Percentiles rank a stretch among this genome's conserved stretches.
phyloP scores from a whole-genome alignment of 2,797 vertebrate genomes.

The Heteromormyrus szaboi region DNA sequence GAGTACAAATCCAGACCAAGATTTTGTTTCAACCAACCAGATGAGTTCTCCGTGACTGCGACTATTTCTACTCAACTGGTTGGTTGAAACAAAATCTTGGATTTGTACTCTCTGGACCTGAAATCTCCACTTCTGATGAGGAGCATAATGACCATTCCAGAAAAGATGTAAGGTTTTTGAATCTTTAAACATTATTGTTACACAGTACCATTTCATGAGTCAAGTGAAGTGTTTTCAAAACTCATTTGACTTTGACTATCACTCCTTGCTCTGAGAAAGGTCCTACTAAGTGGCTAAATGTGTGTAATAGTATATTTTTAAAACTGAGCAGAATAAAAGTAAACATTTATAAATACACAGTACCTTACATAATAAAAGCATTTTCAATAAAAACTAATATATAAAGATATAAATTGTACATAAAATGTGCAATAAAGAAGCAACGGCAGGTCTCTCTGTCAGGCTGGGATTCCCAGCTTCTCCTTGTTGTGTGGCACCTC shows the following conservation, averaged over 20 bases:
- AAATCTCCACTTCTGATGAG: background rate
- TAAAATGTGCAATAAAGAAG: background rate
- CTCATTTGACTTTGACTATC: background rate
- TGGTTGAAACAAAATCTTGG: background rate
- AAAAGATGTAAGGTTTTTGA: background rate
- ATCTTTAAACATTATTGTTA: background rate
- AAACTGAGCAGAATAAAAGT: background rate
- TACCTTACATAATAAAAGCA: background rate
- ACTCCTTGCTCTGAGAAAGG: background rate
- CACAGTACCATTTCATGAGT: background rate
- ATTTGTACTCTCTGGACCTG: background rate
- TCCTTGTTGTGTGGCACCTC: slow-evolving; percentile 62
- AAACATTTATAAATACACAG: background rate
- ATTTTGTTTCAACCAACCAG: background rate
- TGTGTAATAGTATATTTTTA: background rate
- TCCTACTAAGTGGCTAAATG: background rate
- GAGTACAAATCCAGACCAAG: too few species aligned
- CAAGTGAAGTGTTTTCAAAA: background rate
- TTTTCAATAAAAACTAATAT: background rate
- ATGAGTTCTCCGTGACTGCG: too few species aligned
- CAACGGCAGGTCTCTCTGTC: slow-evolving; percentile 22
- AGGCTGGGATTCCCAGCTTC: slow-evolving; percentile 61
- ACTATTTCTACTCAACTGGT: background rate
- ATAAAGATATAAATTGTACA: background rate
- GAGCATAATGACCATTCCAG: background rate